Evolutionary conservation across 2,797 vertebrate species (phyloP), one percentile per base, ranked within the genome.

Genomic region (Sebastes variabilis): DNA sequence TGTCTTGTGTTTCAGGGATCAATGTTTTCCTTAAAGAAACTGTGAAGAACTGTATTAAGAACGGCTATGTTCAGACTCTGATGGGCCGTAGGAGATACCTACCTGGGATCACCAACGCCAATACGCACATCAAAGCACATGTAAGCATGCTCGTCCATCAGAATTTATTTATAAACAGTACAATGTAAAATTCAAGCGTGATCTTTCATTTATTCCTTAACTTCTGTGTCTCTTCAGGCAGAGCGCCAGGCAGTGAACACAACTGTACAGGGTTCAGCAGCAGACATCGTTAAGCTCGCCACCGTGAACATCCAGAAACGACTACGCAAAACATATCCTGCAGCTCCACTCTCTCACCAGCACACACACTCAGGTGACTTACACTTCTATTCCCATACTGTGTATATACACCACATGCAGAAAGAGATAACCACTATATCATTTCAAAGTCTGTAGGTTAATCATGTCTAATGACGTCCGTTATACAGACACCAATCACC

Each of bases 191-290:
- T n/a, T 9, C 3, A 6, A 12, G 36, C 12, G 2, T 24, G 2
- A 4, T 38, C 5, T 13, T 24, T 36, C 1, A 46, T 69, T 8
- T 22, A n/a, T 56, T 56, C 8, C 8, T 32, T 16, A 1, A 10
- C 13, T 10, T 34, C 11, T 59, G 2, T 12, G 1, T 29, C 4
- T 52, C 1, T 49, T 72, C 85, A 99, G 99, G 98, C 98, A 11
- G 98, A 99, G 88, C 96, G 98, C 5, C 98, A 99, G 92, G 98
- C 99, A 2, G 97, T 99, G 81, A 99, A 99, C 89, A 98, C 98
- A 4, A 96, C 97, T 1, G 97, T 99, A 10, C 98, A 99, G 92
- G 98, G 98, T 42, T 99, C 98, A 11, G 99, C 98, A 0, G 98
- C 99, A 4, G 98, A 99, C 91, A 97, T 99, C 16, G 97, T 99